A percentile compares a stretch with the other conserved stretches of the same genome.
Evolutionary conservation across 2,797 vertebrate species (phyloP).

Genomic region (Mastacembelus armatus): DNA sequence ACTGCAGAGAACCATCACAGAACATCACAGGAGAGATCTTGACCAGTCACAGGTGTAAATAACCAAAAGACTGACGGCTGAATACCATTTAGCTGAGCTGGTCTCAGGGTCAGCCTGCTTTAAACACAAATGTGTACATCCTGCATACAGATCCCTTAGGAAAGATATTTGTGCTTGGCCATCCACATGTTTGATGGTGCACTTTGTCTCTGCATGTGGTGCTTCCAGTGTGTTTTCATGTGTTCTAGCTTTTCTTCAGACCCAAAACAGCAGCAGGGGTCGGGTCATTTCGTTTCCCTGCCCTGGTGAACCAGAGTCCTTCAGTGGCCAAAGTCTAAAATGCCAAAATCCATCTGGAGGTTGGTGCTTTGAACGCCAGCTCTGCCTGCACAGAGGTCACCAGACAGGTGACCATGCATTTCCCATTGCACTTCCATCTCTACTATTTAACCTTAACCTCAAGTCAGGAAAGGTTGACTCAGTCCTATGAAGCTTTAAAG

Average conservation of each 20-base stretch:
- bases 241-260: not conserved
- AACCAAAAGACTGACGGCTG: not conserved
- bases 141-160: too few species aligned
- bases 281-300: too few species aligned
- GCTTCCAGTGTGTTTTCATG: not conserved
- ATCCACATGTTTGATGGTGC: not conserved
- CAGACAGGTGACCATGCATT: not conserved
- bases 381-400: not conserved
- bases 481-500: not conserved
- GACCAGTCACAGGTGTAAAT: not conserved
- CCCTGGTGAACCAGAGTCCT: not conserved
- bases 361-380: constrained; percentile 5
- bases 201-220: not conserved
- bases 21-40: not conserved
- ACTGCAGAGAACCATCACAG: not conserved
- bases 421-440: not conserved
- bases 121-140: too few species aligned
- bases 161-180: not conserved
- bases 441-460: not conserved
- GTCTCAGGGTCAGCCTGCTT: not conserved
- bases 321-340: not conserved
- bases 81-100: not conserved
- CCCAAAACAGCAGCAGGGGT: constrained; percentile 8
- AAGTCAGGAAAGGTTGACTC: not conserved
- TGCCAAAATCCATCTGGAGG: constrained; percentile 8